These are phyloP conservation scores for Anguilla pacifica DNA, from an alignment of 2,797 vertebrate species.

Conservation along the genomic window DNA sequence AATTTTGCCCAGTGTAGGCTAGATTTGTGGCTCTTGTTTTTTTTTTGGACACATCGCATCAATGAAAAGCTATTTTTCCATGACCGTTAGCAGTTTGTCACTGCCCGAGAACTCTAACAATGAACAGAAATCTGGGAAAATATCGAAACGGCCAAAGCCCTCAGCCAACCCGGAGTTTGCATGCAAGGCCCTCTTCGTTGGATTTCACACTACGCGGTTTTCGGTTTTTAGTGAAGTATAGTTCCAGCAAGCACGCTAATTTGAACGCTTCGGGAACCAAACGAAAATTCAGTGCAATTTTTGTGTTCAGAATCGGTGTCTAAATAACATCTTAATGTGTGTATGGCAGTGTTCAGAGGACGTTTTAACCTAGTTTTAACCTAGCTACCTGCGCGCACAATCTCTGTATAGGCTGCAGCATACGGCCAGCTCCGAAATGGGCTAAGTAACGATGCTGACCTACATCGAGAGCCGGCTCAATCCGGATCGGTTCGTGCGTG, in stretches of 20 bases:
- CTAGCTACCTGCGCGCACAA: too few species aligned
- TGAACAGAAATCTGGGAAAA: background rate
- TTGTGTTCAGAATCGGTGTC: background rate
- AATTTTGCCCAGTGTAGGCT: background rate
- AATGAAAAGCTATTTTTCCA: background rate
- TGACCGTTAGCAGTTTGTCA: background rate
- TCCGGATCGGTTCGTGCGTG: slow-evolving; percentile 12
- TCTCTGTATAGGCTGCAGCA: too few species aligned
- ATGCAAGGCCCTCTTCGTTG: too few species aligned
- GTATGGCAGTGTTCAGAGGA: background rate
- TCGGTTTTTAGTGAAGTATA: too few species aligned
- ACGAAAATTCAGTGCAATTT: background rate
- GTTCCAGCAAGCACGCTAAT: background rate
- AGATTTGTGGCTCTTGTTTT: background rate
- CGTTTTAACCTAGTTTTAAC: background rate
- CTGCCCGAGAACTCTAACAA: background rate
- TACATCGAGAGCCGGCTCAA: slow-evolving; percentile 47
- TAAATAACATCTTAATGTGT: background rate
- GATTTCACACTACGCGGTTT: too few species aligned
- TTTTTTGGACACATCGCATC: background rate
- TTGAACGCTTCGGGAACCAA: background rate
- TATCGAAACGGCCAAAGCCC: background rate
- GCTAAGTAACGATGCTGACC: slow-evolving; percentile 60
- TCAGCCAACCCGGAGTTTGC: background rate
- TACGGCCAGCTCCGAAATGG: background rate